Evolutionary conservation across 2,888 invertebrate species (phyloP).

Genomic region (Stictocephala bisonia): DNA sequence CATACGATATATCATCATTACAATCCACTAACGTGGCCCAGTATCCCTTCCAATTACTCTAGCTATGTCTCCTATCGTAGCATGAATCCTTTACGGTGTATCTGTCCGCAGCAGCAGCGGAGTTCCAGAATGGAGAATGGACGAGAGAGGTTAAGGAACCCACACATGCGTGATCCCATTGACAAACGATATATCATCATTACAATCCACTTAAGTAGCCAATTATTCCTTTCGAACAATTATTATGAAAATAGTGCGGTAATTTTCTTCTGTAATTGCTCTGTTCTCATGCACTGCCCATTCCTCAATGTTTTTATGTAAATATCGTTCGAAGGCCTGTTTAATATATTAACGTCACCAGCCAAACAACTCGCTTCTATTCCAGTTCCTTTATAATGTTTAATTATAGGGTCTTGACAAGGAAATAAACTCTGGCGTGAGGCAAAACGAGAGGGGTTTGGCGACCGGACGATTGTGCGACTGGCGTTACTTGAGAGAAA

Average conservation of each 20-base stretch:
- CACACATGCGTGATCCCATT: constrained; percentile 25
- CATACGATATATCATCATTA: constrained; percentile 37
- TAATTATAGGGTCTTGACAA: constrained; percentile 13
- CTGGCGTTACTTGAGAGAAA: no score
- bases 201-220: constrained; percentile 30
- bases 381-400: constrained; percentile 32
- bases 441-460: background rate
- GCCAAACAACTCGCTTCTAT: constrained; percentile 7
- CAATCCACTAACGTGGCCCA: no score
- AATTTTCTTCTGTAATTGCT: constrained; percentile 31
- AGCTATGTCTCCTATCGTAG: no score
- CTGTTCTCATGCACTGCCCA: constrained; percentile 16
- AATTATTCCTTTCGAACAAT: constrained; percentile 31
- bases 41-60: no score
- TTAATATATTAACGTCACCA: constrained; percentile 27
- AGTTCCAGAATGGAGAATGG: no score
- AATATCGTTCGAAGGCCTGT: constrained; percentile 15
- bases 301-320: constrained; percentile 36
- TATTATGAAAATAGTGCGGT: constrained; percentile 41
- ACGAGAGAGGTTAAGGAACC: no score
- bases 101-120: no score
- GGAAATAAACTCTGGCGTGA: background rate
- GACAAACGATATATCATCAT: constrained; percentile 39
- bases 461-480: background rate
- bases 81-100: no score